Base-by-base conservation (phyloP, 2,113 vertebrate genomes). In the Actinemys pallida region DNA sequence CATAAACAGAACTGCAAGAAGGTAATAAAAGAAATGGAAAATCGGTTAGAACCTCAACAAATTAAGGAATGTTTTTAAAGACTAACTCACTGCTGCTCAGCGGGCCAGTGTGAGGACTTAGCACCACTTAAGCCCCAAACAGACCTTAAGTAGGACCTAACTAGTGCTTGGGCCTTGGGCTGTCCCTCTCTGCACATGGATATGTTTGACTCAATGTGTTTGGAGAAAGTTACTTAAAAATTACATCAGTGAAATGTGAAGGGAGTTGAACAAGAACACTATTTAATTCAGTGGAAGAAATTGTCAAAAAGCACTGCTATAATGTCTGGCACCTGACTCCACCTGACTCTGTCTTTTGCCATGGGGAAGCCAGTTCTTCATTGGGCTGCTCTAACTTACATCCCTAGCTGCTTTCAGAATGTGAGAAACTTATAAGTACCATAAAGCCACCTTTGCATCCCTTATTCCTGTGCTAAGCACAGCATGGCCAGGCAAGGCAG, bases 271-370 rank as follows among this genome's bases (percentile, higher is more conserved):
- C 35, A 35, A 83, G 27, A 59, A 2, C 2, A 31, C 2, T 13
- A 1, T 39, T 39, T 27, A 81, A 47, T 65, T 45, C 14, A 19
- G 17, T 89, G 90, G 50, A 54, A 24, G 22, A 59, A 52, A 8
- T 9, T 69, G 62, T 72, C 16, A 5, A 13, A 39, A 47, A 62
- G 39, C 49, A 3, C 39, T 83, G 0, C 53, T 0, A 1, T 0
- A 16, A 20, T 29, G 81, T 3, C 25, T 83, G 65, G 5, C 29
- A 65, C 29, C 35, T 81, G 50, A 8, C 72, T 93, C 42, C 31
- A 4, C 3, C 7, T 56, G 35, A 29, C 62, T 16, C 12, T 65
- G 31, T 35, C 39, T 39, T 57, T 2, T 25, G 39, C 39, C 45
- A 7, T 12, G 80, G 81, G 57, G 57, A 82, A 82, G 19, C 75